Evolutionary conservation across 2,888 invertebrate genomes (phyloP).

Genomic region (Nemapogon koenigi): DNA sequence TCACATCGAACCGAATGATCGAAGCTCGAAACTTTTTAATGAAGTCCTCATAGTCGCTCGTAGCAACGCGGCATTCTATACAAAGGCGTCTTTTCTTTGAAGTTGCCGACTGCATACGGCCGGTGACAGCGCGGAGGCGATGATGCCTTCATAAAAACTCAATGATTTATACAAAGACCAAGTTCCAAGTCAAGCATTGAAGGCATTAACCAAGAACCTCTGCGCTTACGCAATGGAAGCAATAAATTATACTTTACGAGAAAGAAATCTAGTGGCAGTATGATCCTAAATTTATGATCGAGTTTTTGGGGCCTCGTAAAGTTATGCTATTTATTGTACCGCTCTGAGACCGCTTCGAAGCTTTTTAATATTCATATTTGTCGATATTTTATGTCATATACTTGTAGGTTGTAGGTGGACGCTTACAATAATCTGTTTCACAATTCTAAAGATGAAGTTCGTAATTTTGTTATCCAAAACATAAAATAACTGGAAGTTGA

Average conservation of each 20-base stretch:
- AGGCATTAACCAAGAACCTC: not conserved
- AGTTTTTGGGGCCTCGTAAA: too few relatives aligned
- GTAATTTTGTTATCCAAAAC: too few relatives aligned
- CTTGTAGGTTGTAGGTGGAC: too few relatives aligned
- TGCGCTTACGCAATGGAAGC: conserved; percentile 5
- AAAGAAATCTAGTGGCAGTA: not conserved
- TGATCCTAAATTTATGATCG: conserved; percentile 3
- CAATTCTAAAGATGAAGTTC: too few relatives aligned
- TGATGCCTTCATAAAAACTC: conserved; percentile 57
- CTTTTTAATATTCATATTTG: too few relatives aligned
- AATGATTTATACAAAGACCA: conserved; percentile 45
- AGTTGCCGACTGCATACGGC: conserved; percentile 24
- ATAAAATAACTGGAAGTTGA: too few relatives aligned
- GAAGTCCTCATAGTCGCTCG: conserved; percentile 44
- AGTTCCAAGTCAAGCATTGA: conserved; percentile 1
- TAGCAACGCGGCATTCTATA: conserved; percentile 29
- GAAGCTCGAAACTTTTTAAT: conserved; percentile 26
- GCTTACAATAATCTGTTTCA: too few relatives aligned
- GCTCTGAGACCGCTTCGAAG: too few relatives aligned
- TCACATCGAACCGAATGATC: conserved; percentile 1
- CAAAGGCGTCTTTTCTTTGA: conserved; percentile 37
- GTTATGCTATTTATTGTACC: too few relatives aligned
- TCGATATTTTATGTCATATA: too few relatives aligned
- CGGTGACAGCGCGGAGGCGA: conserved; percentile 49
- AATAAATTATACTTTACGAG: conserved; percentile 7